Evolutionary conservation across 2,888 invertebrate species (phyloP).

Genomic region (Lasioglossum leucozonium): DNA sequence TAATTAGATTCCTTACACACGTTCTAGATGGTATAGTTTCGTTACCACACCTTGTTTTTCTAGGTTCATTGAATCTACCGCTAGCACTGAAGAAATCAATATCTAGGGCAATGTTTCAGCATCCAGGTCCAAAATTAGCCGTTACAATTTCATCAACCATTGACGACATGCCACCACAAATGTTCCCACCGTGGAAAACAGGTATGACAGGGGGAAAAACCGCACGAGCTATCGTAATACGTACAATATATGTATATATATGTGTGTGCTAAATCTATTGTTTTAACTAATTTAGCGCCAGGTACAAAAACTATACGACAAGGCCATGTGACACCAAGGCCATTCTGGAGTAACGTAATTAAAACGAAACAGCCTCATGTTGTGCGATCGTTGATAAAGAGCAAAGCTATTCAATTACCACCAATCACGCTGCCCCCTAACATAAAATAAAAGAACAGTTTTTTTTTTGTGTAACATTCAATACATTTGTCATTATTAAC

Average conservation of each 20-base stretch:
- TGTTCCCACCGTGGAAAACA: conserved; percentile 79
- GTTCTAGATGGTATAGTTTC: background rate
- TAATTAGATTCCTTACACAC: background rate
- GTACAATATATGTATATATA: background rate
- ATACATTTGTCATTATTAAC: conserved; percentile 33
- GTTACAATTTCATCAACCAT: conserved; percentile 72
- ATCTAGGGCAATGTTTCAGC: conserved; percentile 80
- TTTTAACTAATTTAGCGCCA: conserved; percentile 56
- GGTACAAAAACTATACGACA: conserved; percentile 67
- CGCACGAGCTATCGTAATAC: background rate
- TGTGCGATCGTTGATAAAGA: conserved; percentile 26
- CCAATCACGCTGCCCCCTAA: conserved; percentile 46
- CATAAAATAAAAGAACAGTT: conserved; percentile 17
- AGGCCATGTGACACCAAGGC: conserved; percentile 73
- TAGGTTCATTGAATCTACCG: conserved; percentile 81
- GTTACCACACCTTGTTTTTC: background rate
- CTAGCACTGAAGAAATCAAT: conserved; percentile 81
- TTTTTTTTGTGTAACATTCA: conserved; percentile 25
- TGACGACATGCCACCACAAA: conserved; percentile 71
- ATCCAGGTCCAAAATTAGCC: conserved; percentile 76
- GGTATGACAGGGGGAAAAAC: conserved; percentile 64
- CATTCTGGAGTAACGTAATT: conserved; percentile 74
- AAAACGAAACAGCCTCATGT: conserved; percentile 46
- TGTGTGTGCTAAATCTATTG: conserved; percentile 11
- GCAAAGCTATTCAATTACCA: conserved; percentile 61